Base-by-base conservation (phyloP, 2,888 invertebrate species). In the Ferrisia virgata region DNA sequence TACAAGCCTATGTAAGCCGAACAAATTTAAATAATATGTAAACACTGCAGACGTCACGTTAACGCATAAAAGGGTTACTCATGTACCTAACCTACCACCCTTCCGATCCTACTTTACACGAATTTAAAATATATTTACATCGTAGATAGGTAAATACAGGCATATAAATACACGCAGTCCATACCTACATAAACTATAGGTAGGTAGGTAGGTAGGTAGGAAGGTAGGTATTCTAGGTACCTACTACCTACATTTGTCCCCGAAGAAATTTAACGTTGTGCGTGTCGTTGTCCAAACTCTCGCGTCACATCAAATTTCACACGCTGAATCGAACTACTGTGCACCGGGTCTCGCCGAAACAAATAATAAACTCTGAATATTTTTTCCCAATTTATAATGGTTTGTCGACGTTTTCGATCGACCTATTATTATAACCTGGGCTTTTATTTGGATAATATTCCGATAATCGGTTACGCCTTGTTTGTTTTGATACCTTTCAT, bases 11-110 rank as follows among this genome's bases (percentile, higher is more conserved):
- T 9, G 64, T n/a, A 9, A 13, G 43, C 58, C 1, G 64, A 28
- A 15, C 28, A 15, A 64, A 64, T 64, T 64, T 64, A 64, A 64
- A 64, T 64, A 64, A 64, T 64, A 64, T 64, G 64, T 64, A 64
- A 64, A 64, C 64, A 64, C 15, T 28, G 13, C 28, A 64, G 64
- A 64, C 64, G 28, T 64, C 64, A 64, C 64, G 64, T 25, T 64
- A 64, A 25, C 64, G 13, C 53, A 22, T 53, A 53, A 18, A 28
- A 64, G 64, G 64, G 64, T 64, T 53, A 58, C 25, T 58, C 58
- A 58, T 47, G 47, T 43, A n/a, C 15, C n/a, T n/a, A n/a, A n/a
- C n/a, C n/a, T n/a, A n/a, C n/a, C n/a, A n/a, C n/a, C n/a, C n/a
- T n/a, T n/a, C n/a, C n/a, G n/a, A n/a, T n/a, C n/a, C n/a, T n/a